phyloP scores from a whole-genome alignment of 2,113 vertebrate species.

The Heteronetta atricapilla region DNA sequence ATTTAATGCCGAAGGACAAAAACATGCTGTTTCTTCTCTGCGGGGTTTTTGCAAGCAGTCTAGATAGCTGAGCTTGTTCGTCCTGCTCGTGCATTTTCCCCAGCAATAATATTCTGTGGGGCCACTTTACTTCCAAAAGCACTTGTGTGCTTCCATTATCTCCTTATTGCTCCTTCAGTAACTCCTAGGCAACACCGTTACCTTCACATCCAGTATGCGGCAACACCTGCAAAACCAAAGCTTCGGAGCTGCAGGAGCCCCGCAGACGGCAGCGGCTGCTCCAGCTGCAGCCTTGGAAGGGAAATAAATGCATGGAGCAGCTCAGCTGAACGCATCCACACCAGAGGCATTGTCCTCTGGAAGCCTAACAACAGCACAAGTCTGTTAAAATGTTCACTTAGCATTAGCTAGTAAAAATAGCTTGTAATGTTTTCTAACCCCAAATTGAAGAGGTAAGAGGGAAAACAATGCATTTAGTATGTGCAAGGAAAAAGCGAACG shows the following conservation, averaged over 20 bases:
- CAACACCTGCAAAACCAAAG: neutral
- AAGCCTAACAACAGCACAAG: neutral
- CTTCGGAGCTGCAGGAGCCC: neutral
- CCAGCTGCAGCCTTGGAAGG: neutral
- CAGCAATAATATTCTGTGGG: neutral
- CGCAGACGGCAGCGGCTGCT: neutral
- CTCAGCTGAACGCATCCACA: neutral
- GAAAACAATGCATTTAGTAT: neutral
- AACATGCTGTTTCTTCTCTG: rapidly evolving
- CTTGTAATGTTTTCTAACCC: neutral
- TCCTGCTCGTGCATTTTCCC: rapidly evolving
- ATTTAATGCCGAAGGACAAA: neutral
- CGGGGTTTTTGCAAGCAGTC: neutral
- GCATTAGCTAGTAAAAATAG: neutral
- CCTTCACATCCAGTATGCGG: neutral
- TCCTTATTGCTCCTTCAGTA: neutral
- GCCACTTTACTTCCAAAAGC: neutral
- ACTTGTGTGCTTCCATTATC: neutral
- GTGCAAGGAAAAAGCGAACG: neutral
- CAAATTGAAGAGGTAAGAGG: neutral
- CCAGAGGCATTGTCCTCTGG: neutral
- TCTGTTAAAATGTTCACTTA: neutral
- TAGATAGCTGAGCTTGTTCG: neutral
- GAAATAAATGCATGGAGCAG: rapidly evolving
- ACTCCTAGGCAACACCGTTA: neutral